Conservation (phyloP, 2,113 vertebrate genomes). For the Hippocampus comes region DNA sequence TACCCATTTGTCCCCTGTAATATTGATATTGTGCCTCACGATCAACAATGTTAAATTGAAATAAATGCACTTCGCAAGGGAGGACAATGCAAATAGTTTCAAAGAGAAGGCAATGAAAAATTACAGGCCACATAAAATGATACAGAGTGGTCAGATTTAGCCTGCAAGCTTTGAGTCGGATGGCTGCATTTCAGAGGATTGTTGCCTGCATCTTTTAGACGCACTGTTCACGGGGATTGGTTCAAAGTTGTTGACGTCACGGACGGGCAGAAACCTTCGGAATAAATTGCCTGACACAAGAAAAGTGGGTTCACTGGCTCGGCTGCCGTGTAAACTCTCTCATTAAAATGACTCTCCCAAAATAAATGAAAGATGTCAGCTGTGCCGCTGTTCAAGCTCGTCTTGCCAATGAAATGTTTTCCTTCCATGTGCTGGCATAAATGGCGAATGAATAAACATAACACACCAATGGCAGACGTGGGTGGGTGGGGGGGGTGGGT, state of each 20-base stretch:
- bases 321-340: slow-evolving; percentile 26
- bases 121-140: background rate
- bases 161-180: background rate
- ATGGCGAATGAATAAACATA: slow-evolving; percentile 84
- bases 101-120: background rate
- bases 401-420: slow-evolving; percentile 57
- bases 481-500: slow-evolving; percentile 69
- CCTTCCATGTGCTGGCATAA: slow-evolving; percentile 70
- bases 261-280: slow-evolving; percentile 35
- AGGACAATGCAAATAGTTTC: background rate
- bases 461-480: slow-evolving; percentile 79
- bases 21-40: background rate
- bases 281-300: slow-evolving; percentile 44
- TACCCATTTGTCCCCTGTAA: background rate
- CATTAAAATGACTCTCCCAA: slow-evolving; percentile 5
- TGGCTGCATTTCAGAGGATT: background rate
- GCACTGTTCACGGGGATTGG: slow-evolving; percentile 25
- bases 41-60: background rate
- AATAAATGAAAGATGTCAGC: slow-evolving; percentile 6
- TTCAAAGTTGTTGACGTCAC: slow-evolving; percentile 45
- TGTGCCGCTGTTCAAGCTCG: slow-evolving; percentile 27
- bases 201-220: background rate
- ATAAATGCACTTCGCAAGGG: background rate
- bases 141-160: background rate
- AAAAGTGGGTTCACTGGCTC: slow-evolving; percentile 28